Base-by-base conservation (phyloP, 2,888 invertebrate species). In the Pristionchus mayeri region DNA sequence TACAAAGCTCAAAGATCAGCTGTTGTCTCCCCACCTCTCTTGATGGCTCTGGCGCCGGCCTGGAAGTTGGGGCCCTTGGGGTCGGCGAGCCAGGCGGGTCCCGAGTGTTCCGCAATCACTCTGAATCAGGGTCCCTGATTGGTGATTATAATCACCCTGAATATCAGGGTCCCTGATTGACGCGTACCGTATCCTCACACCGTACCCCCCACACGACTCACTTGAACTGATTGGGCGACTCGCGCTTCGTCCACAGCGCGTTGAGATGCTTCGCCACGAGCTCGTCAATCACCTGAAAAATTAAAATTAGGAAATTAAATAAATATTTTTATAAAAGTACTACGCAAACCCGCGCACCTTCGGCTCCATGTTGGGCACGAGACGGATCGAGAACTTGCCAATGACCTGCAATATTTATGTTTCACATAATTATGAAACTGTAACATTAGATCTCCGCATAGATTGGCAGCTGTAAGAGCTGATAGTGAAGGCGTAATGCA, bases 351-450 rank as follows among this genome's bases (percentile, higher is more conserved):
- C 7, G 13, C 2, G 24, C 13, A 60, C 57, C 4, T 95, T 95
- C 0, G 97, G 97, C 82, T 95, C 95, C 94, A 98, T 97, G 93
- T 98, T 95, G 0, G 98, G 98, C 24, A 99, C 98, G 90, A 97
- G 95, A 84, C 99, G 95, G 88, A 99, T 96, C 0, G 98, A 98
- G 94, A 99, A 99, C 94, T 99, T 99, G 34, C 98, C 98, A 91
- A 95, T 96, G 0, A 98, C 98, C 94, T 97, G 96, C 1, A 54
- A 54, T 9, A 54, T 2, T n/a, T 0, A 54, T n/a, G n/a, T 24
- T 52, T 52, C n/a, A 1, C 9, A 24, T 2, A 60, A 9, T 30
- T 60, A 27, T 9, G 11, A 24, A 3, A 54, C 4, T n/a, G n/a
- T n/a, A n/a, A n/a, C n/a, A n/a, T n/a, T n/a, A n/a, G n/a, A n/a